Evolutionary conservation across 1,140 invertebrate genomes (phyloP).

Genomic region (Drosophila insularis): DNA sequence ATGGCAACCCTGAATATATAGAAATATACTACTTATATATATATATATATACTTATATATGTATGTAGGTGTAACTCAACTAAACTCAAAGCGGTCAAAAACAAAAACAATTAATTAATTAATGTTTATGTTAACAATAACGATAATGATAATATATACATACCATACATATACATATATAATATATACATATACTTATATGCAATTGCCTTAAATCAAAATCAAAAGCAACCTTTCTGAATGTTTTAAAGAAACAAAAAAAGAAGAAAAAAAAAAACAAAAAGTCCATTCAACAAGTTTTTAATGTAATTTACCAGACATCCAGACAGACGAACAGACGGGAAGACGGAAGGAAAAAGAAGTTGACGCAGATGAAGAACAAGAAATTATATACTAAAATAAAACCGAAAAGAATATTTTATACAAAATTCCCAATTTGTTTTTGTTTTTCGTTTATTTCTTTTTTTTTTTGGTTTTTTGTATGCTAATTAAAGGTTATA

Average conservation of each 20-base stretch:
- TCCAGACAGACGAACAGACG: background rate
- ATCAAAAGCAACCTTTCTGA: slow-evolving; percentile 36
- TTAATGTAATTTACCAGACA: slow-evolving; percentile 64
- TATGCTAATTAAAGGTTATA: slow-evolving; percentile 53
- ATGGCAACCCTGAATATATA: slow-evolving; percentile 6
- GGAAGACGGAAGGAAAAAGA: background rate
- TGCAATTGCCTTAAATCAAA: slow-evolving; percentile 60
- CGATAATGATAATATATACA: background rate
- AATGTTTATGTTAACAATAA: background rate
- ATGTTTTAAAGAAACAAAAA: slow-evolving; percentile 43
- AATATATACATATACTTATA: slow-evolving; percentile 47
- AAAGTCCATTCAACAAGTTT: slow-evolving; percentile 61
- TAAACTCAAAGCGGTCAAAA: slow-evolving; percentile 9
- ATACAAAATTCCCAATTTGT: slow-evolving; percentile 22
- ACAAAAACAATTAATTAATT: slow-evolving; percentile 12
- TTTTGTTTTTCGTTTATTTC: too few species aligned
- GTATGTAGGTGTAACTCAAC: slow-evolving; percentile 9
- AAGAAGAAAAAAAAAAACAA: slow-evolving; percentile 40
- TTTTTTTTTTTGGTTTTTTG: slow-evolving; percentile 12
- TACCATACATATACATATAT: background rate
- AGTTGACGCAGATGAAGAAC: slow-evolving; percentile 39
- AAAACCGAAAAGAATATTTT: slow-evolving; percentile 65
- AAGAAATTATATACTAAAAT: slow-evolving; percentile 59
- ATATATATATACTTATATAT: slow-evolving; percentile 31
- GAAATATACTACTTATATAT: background rate